These are phyloP conservation scores for Hassar affinis DNA, from an alignment of 2,113 vertebrate species.

Conservation along the genomic window DNA sequence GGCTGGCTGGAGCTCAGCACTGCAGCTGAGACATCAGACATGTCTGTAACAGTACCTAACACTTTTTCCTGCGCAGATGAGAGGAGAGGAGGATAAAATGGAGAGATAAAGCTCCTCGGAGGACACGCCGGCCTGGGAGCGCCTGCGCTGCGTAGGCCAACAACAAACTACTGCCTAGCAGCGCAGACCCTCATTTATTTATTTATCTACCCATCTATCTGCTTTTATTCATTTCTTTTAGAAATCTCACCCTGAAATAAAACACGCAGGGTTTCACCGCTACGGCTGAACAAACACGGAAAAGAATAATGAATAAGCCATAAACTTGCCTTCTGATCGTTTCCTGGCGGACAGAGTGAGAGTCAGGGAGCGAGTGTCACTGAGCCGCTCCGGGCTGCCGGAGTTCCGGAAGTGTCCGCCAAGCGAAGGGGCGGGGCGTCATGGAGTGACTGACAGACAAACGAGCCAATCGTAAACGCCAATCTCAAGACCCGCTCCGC, in stretches of 20 bases:
- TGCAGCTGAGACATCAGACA: background rate
- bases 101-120: background rate
- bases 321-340: background rate
- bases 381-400: background rate
- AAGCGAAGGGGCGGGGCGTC: background rate
- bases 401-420: conserved; percentile 17
- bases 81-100: background rate
- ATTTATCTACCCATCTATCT: no score
- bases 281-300: rapidly evolving
- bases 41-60: background rate
- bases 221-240: background rate
- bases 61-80: background rate
- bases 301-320: background rate
- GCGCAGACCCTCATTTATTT: background rate
- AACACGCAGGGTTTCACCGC: background rate
- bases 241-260: background rate
- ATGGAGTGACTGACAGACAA: background rate
- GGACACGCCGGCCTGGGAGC: background rate
- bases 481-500: no score
- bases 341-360: background rate
- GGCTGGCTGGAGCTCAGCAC: background rate
- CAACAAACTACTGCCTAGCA: background rate
- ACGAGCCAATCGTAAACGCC: background rate
- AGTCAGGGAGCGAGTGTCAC: background rate
- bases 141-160: background rate